Conservation (phyloP, 2,113 vertebrate genomes). For the Mellivora capensis region DNA sequence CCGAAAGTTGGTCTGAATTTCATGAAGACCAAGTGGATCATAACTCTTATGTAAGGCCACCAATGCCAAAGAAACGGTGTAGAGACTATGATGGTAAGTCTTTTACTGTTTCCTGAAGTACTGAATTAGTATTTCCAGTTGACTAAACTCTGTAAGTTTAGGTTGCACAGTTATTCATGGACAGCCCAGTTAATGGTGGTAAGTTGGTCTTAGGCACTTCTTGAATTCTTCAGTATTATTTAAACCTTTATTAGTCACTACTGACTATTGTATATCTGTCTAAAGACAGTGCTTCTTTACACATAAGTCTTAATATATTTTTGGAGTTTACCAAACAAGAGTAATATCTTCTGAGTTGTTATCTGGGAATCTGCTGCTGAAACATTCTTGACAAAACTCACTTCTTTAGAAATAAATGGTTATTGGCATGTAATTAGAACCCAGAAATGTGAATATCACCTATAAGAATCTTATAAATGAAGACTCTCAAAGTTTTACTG, state of each 20-base stretch:
- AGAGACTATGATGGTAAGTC: constrained; percentile 95
- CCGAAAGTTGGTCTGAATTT: constrained; percentile 97
- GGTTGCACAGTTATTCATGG: background rate
- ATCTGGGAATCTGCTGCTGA: background rate
- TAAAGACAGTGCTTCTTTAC: constrained; percentile 33
- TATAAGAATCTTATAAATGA: constrained; percentile 22
- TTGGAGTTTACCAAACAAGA: background rate
- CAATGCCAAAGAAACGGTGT: constrained; percentile 93
- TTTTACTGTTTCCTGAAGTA: background rate
- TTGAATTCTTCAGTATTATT: constrained; percentile 12
- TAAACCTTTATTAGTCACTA: background rate
- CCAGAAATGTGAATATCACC: constrained; percentile 20
- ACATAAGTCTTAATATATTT: background rate
- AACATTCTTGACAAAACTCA: constrained; percentile 24
- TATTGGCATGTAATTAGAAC: background rate
- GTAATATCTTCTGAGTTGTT: background rate
- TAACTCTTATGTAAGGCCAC: constrained; percentile 88
- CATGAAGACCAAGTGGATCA: constrained; percentile 91
- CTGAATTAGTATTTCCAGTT: background rate
- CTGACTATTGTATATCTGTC: background rate
- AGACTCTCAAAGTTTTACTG: background rate
- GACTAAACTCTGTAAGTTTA: background rate
- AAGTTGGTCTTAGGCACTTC: background rate
- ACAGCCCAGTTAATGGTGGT: background rate
- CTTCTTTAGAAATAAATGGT: constrained; percentile 33